Conservation (phyloP, 2,888 invertebrate genomes). For the Lochmaea capreae region DNA sequence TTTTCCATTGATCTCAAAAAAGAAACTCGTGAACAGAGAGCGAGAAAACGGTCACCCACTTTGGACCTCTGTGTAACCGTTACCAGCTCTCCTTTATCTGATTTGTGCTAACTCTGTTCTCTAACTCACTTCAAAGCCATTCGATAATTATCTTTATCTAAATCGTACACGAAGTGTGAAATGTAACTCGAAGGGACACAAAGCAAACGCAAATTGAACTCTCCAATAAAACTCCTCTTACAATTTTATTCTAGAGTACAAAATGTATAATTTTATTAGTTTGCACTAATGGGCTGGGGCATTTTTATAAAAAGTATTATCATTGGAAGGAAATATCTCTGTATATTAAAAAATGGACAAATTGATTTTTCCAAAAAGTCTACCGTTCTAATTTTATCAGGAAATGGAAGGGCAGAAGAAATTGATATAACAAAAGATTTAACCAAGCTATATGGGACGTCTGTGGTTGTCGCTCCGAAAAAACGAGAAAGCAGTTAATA, state of each 20-base stretch:
- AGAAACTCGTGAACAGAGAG: conserved; percentile 22
- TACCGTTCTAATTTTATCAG: no score
- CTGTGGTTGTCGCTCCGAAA: no score
- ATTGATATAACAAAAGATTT: no score
- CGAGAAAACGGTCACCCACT: conserved; percentile 36
- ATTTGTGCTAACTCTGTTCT: conserved; percentile 55
- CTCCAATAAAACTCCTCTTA: conserved; percentile 51
- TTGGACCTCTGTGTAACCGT: conserved; percentile 32
- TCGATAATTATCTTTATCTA: conserved; percentile 57
- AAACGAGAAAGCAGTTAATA: no score
- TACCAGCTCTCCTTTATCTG: conserved; percentile 57
- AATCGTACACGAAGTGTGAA: conserved; percentile 56
- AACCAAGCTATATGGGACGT: no score
- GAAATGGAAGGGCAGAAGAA: no score
- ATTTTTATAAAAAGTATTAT: neutral
- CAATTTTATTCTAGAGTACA: conserved; percentile 32
- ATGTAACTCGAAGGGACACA: conserved; percentile 55
- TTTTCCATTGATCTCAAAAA: conserved; percentile 33
- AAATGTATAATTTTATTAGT: conserved; percentile 32
- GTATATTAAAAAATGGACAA: no score
- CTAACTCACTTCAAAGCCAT: conserved; percentile 55
- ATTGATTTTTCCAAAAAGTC: no score
- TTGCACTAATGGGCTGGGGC: conserved; percentile 6
- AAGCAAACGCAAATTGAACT: conserved; percentile 56
- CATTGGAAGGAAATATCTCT: no score